A percentile compares a stretch with the other conserved stretches of the same genome.
These are phyloP conservation scores for Nycticryphes semicollaris DNA, from an alignment of 2,113 vertebrate genomes.

Conservation along the genomic window DNA sequence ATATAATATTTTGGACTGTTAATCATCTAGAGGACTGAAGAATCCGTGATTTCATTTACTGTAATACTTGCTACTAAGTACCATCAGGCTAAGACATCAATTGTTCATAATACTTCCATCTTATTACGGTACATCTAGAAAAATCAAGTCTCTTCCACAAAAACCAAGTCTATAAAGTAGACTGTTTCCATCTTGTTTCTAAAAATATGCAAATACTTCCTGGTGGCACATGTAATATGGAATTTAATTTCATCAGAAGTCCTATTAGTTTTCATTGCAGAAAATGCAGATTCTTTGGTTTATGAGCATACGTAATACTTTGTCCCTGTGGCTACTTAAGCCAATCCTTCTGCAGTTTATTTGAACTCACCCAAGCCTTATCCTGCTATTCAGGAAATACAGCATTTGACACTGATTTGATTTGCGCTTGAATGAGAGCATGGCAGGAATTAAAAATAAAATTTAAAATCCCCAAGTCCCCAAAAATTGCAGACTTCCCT, in stretches of 20 bases:
- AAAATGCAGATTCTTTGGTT: constrained; percentile 32
- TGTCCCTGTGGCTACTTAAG: background rate
- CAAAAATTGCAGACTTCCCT: background rate
- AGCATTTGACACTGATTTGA: background rate
- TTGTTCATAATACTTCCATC: background rate
- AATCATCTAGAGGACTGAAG: background rate
- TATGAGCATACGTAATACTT: background rate
- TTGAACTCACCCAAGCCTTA: background rate
- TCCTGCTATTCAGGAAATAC: background rate
- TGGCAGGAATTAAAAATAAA: background rate
- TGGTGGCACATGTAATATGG: background rate
- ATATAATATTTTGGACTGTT: background rate
- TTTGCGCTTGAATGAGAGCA: background rate
- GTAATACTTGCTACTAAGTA: background rate
- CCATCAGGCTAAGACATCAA: background rate
- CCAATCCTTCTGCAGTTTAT: background rate
- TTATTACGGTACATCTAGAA: background rate
- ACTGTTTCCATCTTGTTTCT: background rate
- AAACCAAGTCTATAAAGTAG: background rate
- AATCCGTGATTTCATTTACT: background rate
- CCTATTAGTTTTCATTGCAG: background rate
- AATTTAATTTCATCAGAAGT: background rate
- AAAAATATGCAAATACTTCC: background rate
- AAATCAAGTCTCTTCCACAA: background rate
- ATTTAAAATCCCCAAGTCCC: background rate